These are phyloP conservation scores for Cataglyphis hispanica DNA, from an alignment of 1,140 invertebrate genomes.

Conservation along the genomic window DNA sequence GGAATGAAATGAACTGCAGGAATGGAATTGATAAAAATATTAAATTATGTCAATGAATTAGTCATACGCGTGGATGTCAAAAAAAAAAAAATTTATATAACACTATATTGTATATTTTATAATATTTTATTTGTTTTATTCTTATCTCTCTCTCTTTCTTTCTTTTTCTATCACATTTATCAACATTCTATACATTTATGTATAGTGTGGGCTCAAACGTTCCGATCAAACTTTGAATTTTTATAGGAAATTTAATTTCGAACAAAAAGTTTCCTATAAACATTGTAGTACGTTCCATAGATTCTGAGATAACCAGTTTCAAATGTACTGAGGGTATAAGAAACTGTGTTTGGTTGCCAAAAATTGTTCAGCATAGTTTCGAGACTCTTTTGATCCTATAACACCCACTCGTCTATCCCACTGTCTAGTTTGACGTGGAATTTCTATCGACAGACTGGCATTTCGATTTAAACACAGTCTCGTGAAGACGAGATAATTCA, in stretches of 20 bases:
- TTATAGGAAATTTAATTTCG: too few relatives aligned
- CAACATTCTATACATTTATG: too few relatives aligned
- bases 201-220: too few relatives aligned
- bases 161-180: too few relatives aligned
- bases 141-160: too few relatives aligned
- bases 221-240: too few relatives aligned
- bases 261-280: too few relatives aligned
- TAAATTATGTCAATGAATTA: neutral
- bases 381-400: neutral
- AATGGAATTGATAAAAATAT: neutral
- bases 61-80: neutral
- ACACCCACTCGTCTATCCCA: neutral
- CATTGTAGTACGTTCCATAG: too few relatives aligned
- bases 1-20: neutral
- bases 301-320: too few relatives aligned
- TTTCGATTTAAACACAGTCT: neutral
- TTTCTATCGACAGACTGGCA: conserved; percentile 37
- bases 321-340: neutral
- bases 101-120: neutral
- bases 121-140: too few relatives aligned
- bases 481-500: conserved; percentile 15
- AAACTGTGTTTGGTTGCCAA: neutral
- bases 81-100: neutral
- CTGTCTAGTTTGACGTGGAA: conserved; percentile 13
- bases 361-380: conserved; percentile 5